A percentile compares a stretch with the other conserved stretches of the same genome.
These are phyloP conservation scores for Orchesella flavescens DNA, from an alignment of 2,888 invertebrate genomes.

Conservation along the genomic window DNA sequence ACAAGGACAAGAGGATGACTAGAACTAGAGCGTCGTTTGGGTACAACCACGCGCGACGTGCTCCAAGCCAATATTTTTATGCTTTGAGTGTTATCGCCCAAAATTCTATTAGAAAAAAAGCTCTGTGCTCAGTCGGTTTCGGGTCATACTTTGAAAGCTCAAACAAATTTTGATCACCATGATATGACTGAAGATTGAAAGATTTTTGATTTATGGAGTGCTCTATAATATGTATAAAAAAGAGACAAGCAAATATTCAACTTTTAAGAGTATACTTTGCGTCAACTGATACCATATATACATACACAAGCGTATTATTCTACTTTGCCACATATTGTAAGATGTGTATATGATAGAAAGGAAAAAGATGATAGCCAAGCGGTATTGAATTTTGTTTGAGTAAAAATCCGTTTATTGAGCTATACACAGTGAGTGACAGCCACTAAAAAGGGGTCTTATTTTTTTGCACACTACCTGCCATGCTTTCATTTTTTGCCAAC, in stretches of 20 bases:
- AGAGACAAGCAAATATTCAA: conserved; percentile 7
- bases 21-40: neutral
- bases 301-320: neutral
- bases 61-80: conserved; percentile 26
- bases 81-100: conserved; percentile 31
- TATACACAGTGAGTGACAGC: conserved; percentile 52
- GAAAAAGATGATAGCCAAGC: too few species aligned
- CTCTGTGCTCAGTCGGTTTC: conserved; percentile 9
- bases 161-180: conserved; percentile 59
- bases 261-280: neutral
- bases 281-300: neutral
- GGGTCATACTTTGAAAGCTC: conserved; percentile 35
- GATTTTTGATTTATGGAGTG: conserved; percentile 61
- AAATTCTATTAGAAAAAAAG: conserved; percentile 47
- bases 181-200: conserved; percentile 57
- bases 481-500: conserved; percentile 5
- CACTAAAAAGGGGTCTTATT: conserved; percentile 36
- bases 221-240: conserved; percentile 35
- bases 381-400: neutral
- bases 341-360: neutral
- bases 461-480: neutral
- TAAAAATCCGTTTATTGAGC: conserved; percentile 49
- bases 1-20: neutral
- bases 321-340: conserved; percentile 5
- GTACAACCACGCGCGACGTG: conserved; percentile 24